Conservation (phyloP, 2,113 vertebrate species). For the Amazona vittata region DNA sequence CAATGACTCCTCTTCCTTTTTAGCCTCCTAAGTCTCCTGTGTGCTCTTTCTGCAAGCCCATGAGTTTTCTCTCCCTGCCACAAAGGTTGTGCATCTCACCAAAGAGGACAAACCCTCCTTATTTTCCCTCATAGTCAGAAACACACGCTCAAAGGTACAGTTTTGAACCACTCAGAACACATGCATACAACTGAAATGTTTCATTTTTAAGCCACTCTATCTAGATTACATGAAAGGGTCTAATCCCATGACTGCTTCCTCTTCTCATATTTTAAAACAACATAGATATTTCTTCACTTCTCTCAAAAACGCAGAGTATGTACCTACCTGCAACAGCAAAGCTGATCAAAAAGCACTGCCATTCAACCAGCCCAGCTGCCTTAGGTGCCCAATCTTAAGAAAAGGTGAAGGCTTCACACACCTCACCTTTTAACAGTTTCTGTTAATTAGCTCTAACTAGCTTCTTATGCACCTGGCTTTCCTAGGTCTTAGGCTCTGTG, state of each 20-base stretch:
- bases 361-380: neutral
- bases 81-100: neutral
- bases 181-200: accelerated
- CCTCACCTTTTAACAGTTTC: neutral
- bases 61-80: neutral
- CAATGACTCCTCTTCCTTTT: neutral
- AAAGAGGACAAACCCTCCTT: neutral
- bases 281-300: neutral
- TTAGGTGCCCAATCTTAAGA: neutral
- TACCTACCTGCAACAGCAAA: neutral
- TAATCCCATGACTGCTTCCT: neutral
- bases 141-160: neutral
- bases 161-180: neutral
- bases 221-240: neutral
- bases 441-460: neutral
- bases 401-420: accelerated
- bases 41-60: neutral
- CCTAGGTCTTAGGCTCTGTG: neutral
- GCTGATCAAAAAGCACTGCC: neutral
- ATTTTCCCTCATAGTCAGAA: neutral
- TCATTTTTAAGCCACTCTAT: neutral
- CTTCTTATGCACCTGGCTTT: neutral
- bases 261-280: neutral
- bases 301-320: neutral
- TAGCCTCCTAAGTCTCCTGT: neutral